These are phyloP conservation scores for Brachyptera risi DNA, from an alignment of 2,888 invertebrate species.

Conservation along the genomic window DNA sequence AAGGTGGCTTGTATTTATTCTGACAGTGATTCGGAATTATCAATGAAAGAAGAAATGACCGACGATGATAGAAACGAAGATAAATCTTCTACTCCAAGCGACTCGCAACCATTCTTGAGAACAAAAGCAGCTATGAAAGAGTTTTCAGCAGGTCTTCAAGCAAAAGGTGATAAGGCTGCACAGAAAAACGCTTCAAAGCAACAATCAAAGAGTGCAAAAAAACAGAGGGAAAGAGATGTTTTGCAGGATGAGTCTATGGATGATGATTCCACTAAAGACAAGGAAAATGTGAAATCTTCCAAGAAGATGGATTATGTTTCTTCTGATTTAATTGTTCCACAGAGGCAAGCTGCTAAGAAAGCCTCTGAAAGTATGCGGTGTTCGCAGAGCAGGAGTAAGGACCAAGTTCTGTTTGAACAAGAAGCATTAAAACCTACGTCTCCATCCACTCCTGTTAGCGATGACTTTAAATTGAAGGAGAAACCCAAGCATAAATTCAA, in stretches of 20 bases:
- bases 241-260: conserved; percentile 41
- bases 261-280: conserved; percentile 49
- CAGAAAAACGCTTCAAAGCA: conserved; percentile 39
- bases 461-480: conserved; percentile 31
- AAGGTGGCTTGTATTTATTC: conserved; percentile 76
- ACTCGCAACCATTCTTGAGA: conserved; percentile 65
- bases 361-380: conserved; percentile 79
- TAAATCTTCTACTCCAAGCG: conserved; percentile 51
- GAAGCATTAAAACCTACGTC: conserved; percentile 35
- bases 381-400: conserved; percentile 43
- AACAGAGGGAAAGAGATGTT: conserved; percentile 44
- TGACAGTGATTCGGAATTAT: conserved; percentile 66
- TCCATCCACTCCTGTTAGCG: conserved; percentile 28
- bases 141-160: conserved; percentile 54
- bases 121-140: conserved; percentile 85
- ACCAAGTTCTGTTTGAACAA: conserved; percentile 40
- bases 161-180: conserved; percentile 35
- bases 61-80: conserved; percentile 29
- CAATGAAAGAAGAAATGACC: conserved; percentile 55
- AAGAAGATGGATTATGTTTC: conserved; percentile 47
- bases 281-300: conserved; percentile 47
- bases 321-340: conserved; percentile 84
- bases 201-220: conserved; percentile 45
- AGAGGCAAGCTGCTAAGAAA: conserved; percentile 86
- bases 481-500: conserved; percentile 25